A percentile compares a stretch with the other conserved stretches of the same genome.
These are phyloP conservation scores for Coptodon rendalli DNA, from an alignment of 2,113 vertebrate species.

Conservation along the genomic window DNA sequence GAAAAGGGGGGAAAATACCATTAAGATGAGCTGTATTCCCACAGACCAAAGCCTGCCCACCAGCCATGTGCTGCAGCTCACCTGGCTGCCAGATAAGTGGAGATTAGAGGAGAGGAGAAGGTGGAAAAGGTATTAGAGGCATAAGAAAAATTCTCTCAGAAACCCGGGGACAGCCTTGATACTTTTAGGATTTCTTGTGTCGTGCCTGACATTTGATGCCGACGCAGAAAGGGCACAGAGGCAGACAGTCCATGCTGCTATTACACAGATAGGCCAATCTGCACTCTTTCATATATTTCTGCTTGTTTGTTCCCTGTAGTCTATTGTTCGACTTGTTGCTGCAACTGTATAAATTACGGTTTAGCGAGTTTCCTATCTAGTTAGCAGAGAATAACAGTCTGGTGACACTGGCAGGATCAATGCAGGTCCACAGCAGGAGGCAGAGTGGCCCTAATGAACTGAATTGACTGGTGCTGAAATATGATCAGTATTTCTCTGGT, in stretches of 20 bases:
- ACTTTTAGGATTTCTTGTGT: constrained; percentile 57
- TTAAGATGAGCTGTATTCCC: constrained; percentile 62
- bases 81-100: constrained; percentile 66
- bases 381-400: constrained; percentile 52
- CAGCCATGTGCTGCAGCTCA: constrained; percentile 60
- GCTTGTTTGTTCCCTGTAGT: constrained; percentile 18
- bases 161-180: constrained; percentile 49
- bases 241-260: neutral
- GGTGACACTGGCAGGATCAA: constrained; percentile 62
- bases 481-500: constrained; percentile 70
- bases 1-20: constrained; percentile 32
- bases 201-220: constrained; percentile 56
- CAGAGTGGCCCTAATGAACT: constrained; percentile 67
- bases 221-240: constrained; percentile 19
- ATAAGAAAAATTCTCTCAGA: constrained; percentile 39
- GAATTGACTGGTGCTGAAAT: constrained; percentile 68
- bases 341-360: constrained; percentile 36
- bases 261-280: neutral
- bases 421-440: constrained; percentile 60
- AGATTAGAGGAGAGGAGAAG: constrained; percentile 61
- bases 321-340: constrained; percentile 9
- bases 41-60: constrained; percentile 63
- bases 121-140: constrained; percentile 49
- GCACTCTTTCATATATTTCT: neutral
- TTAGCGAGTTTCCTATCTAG: constrained; percentile 46